Percentiles rank a stretch among this genome's conserved stretches.
Conservation (phyloP, 2,113 vertebrate species). For the Deroptyus accipitrinus region DNA sequence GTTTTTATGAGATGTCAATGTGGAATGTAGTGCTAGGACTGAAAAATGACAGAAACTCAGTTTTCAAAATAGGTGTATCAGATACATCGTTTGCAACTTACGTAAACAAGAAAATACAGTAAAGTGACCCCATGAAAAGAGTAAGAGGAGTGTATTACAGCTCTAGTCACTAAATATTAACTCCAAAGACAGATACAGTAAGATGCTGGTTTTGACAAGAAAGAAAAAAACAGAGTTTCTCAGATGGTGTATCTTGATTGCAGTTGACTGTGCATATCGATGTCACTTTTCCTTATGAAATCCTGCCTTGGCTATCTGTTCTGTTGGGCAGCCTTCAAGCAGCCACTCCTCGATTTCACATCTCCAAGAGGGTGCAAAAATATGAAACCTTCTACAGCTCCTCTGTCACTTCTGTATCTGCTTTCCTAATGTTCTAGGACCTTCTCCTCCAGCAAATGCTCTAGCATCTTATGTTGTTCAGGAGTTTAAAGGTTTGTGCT, state of each 20-base stretch:
- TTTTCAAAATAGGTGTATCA: background rate
- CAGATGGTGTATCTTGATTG: background rate
- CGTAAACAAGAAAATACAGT: background rate
- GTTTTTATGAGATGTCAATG: slow-evolving; percentile 25
- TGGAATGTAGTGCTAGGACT: background rate
- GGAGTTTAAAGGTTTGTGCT: background rate
- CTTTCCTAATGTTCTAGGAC: background rate
- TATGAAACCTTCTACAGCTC: background rate
- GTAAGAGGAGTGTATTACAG: background rate
- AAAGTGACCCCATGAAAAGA: background rate
- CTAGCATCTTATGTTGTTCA: background rate
- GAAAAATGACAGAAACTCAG: background rate
- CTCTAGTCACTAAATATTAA: background rate
- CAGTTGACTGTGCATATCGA: background rate
- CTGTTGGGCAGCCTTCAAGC: background rate
- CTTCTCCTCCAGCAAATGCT: background rate
- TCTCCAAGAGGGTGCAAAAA: background rate
- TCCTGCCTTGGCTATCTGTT: background rate
- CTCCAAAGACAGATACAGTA: background rate
- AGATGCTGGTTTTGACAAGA: background rate
- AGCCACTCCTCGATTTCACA: background rate
- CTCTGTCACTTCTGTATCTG: background rate
- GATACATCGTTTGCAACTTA: background rate
- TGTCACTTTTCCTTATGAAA: background rate
- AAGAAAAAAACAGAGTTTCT: background rate